Percentiles rank a stretch among this genome's conserved stretches.
Evolutionary conservation across 2,888 invertebrate species (phyloP).

Genomic region (Zygaena filipendulae): DNA sequence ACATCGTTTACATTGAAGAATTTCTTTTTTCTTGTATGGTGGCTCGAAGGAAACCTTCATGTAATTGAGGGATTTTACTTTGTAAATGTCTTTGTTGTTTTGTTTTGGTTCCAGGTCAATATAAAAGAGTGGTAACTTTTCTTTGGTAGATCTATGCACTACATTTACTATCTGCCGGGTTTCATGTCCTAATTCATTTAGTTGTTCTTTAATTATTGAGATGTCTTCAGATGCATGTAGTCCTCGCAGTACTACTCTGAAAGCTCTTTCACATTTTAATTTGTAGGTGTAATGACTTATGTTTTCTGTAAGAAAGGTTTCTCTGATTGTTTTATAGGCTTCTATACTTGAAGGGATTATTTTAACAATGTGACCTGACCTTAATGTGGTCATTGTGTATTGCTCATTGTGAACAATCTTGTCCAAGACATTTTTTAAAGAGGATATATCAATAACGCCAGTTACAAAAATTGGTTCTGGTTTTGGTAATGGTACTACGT

Average conservation of each 20-base stretch:
- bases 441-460: constrained; percentile 6
- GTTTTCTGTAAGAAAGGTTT: constrained; percentile 7
- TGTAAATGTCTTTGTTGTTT: constrained; percentile 16
- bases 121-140: constrained; percentile 17
- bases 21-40: constrained; percentile 16
- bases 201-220: constrained; percentile 5
- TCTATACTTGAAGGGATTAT: constrained; percentile 9
- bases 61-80: constrained; percentile 10
- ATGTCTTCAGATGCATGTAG: constrained; percentile 11
- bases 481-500: constrained; percentile 3
- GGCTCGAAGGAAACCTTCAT: constrained; percentile 15
- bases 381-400: constrained; percentile 10
- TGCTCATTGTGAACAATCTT: neutral
- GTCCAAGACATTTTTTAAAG: constrained; percentile 2
- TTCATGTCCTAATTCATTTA: constrained; percentile 10
- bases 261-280: constrained; percentile 14
- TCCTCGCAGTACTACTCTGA: constrained; percentile 13
- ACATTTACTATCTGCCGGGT: constrained; percentile 12
- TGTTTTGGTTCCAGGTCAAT: constrained; percentile 17
- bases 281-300: constrained; percentile 11
- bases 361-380: constrained; percentile 12
- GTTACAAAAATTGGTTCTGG: constrained; percentile 13
- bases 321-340: constrained; percentile 10
- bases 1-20: constrained; percentile 18
- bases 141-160: constrained; percentile 10